Conservation (phyloP, 2,113 vertebrate species). For the Macrotus californicus region DNA sequence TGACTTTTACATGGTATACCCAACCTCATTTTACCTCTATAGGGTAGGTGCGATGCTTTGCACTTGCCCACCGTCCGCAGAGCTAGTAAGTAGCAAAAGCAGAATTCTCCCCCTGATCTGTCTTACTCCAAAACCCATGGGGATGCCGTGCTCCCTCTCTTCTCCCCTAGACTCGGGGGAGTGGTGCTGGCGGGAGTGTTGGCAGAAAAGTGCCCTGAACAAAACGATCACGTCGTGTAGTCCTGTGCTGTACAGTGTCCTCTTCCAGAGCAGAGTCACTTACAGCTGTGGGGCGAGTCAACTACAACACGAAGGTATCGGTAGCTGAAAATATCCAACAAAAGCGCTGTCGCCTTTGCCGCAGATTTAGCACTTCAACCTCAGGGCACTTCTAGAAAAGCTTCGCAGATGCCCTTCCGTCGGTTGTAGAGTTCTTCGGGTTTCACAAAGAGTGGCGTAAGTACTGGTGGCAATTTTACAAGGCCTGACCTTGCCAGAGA, state of each 20-base stretch:
- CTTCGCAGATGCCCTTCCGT: neutral
- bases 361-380: neutral
- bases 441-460: constrained; percentile 25
- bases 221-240: neutral
- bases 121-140: neutral
- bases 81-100: neutral
- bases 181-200: neutral
- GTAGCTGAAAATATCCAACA: neutral
- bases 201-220: neutral
- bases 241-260: neutral
- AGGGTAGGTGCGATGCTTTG: neutral
- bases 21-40: neutral
- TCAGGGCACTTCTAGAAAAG: constrained; percentile 7
- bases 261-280: neutral
- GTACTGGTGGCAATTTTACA: constrained; percentile 40
- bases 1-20: neutral
- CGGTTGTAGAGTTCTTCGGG: neutral
- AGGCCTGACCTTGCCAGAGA: constrained; percentile 12
- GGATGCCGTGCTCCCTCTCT: neutral
- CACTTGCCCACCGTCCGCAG: neutral
- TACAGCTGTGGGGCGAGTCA: neutral
- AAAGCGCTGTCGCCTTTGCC: constrained; percentile 15
- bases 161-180: neutral
- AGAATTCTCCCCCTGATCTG: neutral
- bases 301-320: neutral